A percentile compares a stretch with the other conserved stretches of the same genome.
These are phyloP conservation scores for Actinemys pallida DNA, from an alignment of 2,113 vertebrate genomes.

Conservation along the genomic window DNA sequence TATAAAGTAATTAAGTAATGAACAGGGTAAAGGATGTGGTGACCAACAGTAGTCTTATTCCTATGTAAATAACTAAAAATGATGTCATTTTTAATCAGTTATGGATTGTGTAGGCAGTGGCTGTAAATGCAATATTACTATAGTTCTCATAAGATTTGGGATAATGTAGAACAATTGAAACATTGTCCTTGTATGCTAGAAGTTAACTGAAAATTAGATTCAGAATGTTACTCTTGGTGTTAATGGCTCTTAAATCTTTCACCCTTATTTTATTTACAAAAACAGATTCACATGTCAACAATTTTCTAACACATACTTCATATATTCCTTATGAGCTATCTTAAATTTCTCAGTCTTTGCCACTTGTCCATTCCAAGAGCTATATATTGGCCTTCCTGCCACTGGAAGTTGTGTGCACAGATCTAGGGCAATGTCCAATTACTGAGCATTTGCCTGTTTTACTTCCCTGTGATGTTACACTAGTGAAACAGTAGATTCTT, in stretches of 20 bases:
- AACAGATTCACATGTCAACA: not conserved
- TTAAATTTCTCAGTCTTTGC: not conserved
- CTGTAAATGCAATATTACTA: conserved; percentile 36
- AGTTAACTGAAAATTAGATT: conserved; percentile 30
- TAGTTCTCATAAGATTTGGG: conserved; percentile 24
- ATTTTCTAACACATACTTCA: not conserved
- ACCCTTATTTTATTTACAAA: conserved; percentile 6
- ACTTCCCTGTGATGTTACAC: not conserved
- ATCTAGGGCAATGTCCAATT: not conserved
- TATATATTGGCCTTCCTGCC: too few species aligned
- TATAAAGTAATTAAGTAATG: conserved; percentile 40
- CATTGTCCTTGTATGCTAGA: not conserved
- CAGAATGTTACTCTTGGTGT: not conserved
- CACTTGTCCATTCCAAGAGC: too few species aligned
- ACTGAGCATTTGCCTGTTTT: not conserved
- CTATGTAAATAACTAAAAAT: conserved; percentile 56
- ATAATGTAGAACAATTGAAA: not conserved
- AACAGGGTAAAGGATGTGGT: conserved; percentile 53
- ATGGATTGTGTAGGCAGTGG: conserved; percentile 25
- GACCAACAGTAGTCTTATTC: conserved; percentile 61
- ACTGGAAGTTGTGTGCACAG: too few species aligned
- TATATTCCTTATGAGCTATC: not conserved
- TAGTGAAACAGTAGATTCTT: too few species aligned
- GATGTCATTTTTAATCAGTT: conserved; percentile 61
- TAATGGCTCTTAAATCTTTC: not conserved